These are phyloP conservation scores for Trachelus troglodyta DNA, from an alignment of 2,888 invertebrate species.

Conservation along the genomic window DNA sequence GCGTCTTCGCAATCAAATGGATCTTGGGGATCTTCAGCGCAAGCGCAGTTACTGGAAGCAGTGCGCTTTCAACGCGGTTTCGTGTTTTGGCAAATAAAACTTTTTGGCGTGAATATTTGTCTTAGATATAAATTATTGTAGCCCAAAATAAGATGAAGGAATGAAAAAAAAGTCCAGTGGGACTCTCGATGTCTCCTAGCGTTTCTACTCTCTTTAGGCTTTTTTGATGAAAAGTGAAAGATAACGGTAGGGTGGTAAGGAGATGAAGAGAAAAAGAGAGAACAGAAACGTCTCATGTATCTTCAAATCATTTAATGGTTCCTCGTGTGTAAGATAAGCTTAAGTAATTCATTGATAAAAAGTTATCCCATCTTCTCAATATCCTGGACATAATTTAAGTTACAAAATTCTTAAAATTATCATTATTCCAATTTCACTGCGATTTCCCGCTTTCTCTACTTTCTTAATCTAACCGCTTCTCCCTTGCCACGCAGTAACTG, in stretches of 20 bases:
- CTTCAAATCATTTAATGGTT: not conserved
- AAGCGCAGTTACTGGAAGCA: constrained; percentile 71
- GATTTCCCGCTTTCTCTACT: too few species aligned
- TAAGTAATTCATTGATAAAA: not conserved
- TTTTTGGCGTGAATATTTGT: not conserved
- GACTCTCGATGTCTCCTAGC: not conserved
- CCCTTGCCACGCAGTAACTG: not conserved
- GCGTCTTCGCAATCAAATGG: constrained; percentile 65
- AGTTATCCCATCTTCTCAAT: not conserved
- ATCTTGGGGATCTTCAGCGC: constrained; percentile 66
- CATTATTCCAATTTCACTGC: too few species aligned
- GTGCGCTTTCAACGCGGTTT: constrained; percentile 71
- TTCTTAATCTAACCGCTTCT: not conserved
- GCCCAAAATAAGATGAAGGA: constrained; percentile 10
- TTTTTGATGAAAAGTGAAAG: not conserved
- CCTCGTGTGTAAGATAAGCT: not conserved
- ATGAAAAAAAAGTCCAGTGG: not conserved
- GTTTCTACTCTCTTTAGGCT: not conserved
- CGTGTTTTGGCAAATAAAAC: constrained; percentile 69
- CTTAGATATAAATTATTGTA: constrained; percentile 19
- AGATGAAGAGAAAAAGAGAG: not conserved
- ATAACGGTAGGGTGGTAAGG: not conserved
- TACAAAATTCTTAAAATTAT: not conserved
- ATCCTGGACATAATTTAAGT: not conserved
- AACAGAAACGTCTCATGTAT: not conserved